phyloP scores from a whole-genome alignment of 2,888 invertebrate genomes.

The Steinernema scapterisci region DNA sequence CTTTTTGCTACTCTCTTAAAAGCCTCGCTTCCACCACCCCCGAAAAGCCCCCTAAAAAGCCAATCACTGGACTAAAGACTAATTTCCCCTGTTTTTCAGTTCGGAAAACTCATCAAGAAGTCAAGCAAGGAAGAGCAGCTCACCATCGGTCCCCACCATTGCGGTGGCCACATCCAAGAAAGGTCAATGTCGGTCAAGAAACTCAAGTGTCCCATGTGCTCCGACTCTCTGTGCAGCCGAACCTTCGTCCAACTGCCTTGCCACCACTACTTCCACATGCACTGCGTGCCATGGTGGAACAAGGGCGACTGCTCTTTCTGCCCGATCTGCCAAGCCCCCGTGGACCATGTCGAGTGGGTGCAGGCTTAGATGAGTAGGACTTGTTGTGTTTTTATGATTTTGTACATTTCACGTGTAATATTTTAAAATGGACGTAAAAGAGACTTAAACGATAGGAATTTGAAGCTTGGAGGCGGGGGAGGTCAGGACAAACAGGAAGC shows the following conservation, averaged over 20 bases:
- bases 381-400: too few species aligned
- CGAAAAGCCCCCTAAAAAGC: too few species aligned
- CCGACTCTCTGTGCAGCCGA: conserved; percentile 1
- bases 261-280: conserved; percentile 32
- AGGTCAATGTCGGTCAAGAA: neutral
- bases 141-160: neutral
- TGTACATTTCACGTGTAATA: too few species aligned
- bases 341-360: conserved; percentile 19
- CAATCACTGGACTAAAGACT: too few species aligned
- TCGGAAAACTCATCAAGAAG: conserved; percentile 21
- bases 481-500: too few species aligned
- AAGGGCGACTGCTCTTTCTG: conserved; percentile 31
- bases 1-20: too few species aligned
- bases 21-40: too few species aligned
- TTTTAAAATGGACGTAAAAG: too few species aligned
- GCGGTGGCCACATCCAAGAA: neutral
- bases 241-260: conserved; percentile 25
- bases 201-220: conserved; percentile 28
- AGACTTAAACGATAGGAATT: too few species aligned
- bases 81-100: neutral
- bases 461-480: too few species aligned
- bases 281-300: conserved; percentile 23
- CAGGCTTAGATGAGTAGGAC: neutral
- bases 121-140: conserved; percentile 22
- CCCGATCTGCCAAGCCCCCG: conserved; percentile 21